Base-by-base conservation (phyloP, 2,888 invertebrate species). In the Laothoe populi region DNA sequence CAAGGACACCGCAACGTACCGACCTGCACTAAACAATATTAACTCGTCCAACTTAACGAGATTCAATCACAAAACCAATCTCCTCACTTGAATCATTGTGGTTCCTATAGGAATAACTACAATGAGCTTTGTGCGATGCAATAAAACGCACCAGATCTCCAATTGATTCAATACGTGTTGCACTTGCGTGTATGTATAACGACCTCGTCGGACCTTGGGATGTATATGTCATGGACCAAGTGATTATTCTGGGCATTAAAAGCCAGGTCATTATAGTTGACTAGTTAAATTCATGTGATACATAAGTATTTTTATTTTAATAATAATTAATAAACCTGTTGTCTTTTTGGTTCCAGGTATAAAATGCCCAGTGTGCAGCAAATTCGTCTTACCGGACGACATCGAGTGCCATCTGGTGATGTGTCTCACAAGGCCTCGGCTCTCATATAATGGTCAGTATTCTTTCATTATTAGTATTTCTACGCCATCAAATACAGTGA, bases 371-470 rank as follows among this genome's bases (percentile, higher is more conserved):
- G 98, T 99, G 78, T 99, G 99, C 95, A 98, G 98, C 94, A 99
- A 99, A 94, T 97, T 97, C 93, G 97, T 99, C 84, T 94, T 99
- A 90, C 98, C 99, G 75, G 99, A 99, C 94, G 99, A 99, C 94
- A 98, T 99, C 87, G 99, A 99, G 95, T 98, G 98, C 94, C 99
- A 99, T 93, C 96, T 99, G 88, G 98, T 99, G 84, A 98, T 99
- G 97, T 99, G 99, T 95, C 96, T 99, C 94, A 99, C 99, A 79
- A 98, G 99, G 95, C 99, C 99, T 79, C 95, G 98, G 90, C 97
- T 99, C 87, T 98, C 97, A 83, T 99, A 99, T 94, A 99, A 99
- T 94, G 99, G 99, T 99, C 84, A 94, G 95, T 94, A 71, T 8
- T 16, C 8, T 19, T 23, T n/a, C 24, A 16, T 24, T 3, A 42